Base-by-base conservation (phyloP, 2,113 vertebrate genomes). In the Limanda limanda region DNA sequence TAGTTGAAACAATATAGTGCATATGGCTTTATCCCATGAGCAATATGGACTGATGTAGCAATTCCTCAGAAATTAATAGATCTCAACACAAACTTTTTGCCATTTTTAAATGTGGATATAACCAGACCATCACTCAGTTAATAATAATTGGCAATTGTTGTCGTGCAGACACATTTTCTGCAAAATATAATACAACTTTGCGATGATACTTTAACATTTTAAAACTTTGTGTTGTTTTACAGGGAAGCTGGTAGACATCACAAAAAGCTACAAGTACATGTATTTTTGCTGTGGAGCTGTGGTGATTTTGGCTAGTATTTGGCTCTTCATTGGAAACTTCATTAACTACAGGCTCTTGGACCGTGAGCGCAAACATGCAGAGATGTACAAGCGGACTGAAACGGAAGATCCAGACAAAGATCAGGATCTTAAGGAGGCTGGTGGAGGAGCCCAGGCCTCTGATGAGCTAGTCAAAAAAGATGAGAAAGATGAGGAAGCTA, bases 241-340 rank as follows among this genome's bases (percentile, higher is more conserved):
- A 99, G 98, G 98, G 64, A 97, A 95, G 91, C 88, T 99, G 85
- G 96, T 99, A 7, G 98, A 99, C 76, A 5, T 97, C 86, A 99
- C 97, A 24, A 93, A 94, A 81, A 94, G 96, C 72, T 99, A 99
- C 85, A 95, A 96, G 86, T 96, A 96, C 81, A 97, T 99, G 98
- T 99, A 99, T 82, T 89, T 98, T 52, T 94, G 94, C 92, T 97
- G 97, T 0, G 98, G 98, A 3, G 70, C 85, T 3, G 85, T 99
- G 27, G 97, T 99, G 45, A 95, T 96, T 45, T 3, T 95, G 5
- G 92, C 97, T 75, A 97, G 97, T 57, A 91, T 98, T 78, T 99
- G 96, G 96, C 94, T 99, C 51, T 97, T 99, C 84, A 95, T 99
- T 64, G 97, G 97, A 15, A 99, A 99, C 90, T 92, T 94, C 82